Percentiles rank a stretch among this genome's conserved stretches.
Evolutionary conservation across 2,888 invertebrate species (phyloP).

Genomic region (Mimachlamys varia): DNA sequence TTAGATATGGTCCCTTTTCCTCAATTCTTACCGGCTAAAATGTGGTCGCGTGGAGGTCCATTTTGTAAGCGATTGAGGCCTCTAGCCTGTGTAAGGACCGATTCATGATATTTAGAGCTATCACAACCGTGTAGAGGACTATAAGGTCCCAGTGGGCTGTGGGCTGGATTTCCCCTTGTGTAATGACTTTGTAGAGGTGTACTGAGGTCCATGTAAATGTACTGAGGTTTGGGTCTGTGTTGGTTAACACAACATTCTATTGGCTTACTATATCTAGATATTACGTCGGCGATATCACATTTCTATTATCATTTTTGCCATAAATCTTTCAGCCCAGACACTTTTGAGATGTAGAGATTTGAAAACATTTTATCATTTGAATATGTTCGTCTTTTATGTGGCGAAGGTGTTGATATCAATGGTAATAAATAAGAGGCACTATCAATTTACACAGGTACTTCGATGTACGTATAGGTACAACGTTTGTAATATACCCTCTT

Average conservation of each 20-base stretch:
- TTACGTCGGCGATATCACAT: neutral
- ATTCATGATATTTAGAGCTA: too few species aligned
- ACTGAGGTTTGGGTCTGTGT: neutral
- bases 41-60: too few species aligned
- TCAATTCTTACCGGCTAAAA: too few species aligned
- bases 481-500: neutral
- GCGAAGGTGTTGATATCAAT: conserved; percentile 3
- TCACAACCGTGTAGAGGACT: too few species aligned
- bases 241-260: neutral
- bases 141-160: too few species aligned
- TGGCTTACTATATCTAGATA: neutral
- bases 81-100: too few species aligned
- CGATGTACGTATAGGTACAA: neutral
- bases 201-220: neutral
- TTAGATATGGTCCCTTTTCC: too few species aligned
- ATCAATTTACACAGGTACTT: neutral
- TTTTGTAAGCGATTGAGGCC: too few species aligned
- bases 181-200: too few species aligned
- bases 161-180: too few species aligned
- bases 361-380: neutral
- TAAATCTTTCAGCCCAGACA: conserved; percentile 7
- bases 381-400: conserved; percentile 23
- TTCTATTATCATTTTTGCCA: neutral
- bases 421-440: neutral
- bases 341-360: neutral